Percentiles rank a stretch among this genome's conserved stretches.
Evolutionary conservation across 2,888 invertebrate species (phyloP).

Genomic region (Drosophila nr. medialis): DNA sequence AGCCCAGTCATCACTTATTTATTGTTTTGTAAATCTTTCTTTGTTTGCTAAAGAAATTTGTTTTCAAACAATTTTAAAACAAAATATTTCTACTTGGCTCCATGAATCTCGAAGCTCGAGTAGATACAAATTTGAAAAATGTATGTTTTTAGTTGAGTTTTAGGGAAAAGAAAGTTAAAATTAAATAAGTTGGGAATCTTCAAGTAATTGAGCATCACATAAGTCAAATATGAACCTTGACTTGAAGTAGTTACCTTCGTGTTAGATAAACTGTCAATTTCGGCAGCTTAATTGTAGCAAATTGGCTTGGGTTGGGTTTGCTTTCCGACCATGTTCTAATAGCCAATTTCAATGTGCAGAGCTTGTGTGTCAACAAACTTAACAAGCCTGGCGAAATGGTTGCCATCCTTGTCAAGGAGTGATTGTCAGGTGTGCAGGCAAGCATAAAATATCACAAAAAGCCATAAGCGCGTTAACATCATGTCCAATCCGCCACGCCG

Average conservation of each 20-base stretch:
- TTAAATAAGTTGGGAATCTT: not conserved
- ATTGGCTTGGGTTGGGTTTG: slow-evolving; percentile 43
- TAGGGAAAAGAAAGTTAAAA: not conserved
- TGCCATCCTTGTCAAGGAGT: slow-evolving; percentile 21
- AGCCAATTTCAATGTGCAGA: slow-evolving; percentile 40
- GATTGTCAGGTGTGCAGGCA: slow-evolving; percentile 34
- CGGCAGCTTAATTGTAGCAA: slow-evolving; percentile 49
- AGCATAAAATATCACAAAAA: slow-evolving; percentile 28
- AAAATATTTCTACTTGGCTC: not conserved
- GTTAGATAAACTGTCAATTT: slow-evolving; percentile 40
- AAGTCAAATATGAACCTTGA: not conserved
- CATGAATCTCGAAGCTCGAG: not conserved
- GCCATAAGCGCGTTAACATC: slow-evolving; percentile 35
- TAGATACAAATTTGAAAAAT: not conserved
- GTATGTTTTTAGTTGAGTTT: not conserved
- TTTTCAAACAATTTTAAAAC: not conserved
- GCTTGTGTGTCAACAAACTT: slow-evolving; percentile 27
- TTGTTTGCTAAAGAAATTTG: not conserved
- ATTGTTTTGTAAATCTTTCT: not conserved
- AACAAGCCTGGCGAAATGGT: slow-evolving; percentile 32
- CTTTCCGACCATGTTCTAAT: slow-evolving; percentile 31
- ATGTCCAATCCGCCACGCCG: slow-evolving; percentile 77
- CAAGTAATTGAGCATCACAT: not conserved
- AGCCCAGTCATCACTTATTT: slow-evolving; percentile 19
- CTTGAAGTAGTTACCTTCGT: slow-evolving; percentile 4